Evolutionary conservation across 2,888 invertebrate species (phyloP), one percentile per base, ranked within the genome.

Genomic region (Deilephila porcellus): DNA sequence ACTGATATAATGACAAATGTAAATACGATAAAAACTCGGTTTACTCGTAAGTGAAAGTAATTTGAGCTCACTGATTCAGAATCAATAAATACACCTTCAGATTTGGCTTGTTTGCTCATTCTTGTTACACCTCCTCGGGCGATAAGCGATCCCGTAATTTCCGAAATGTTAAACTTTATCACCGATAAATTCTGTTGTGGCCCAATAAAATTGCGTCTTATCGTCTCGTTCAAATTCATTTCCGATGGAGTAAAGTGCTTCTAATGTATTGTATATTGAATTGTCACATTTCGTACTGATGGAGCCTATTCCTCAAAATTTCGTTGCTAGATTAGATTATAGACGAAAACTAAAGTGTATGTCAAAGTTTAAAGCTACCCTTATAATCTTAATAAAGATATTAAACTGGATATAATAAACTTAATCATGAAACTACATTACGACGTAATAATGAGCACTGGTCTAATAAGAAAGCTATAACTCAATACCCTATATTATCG

Each of bases 141-240:
- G 63, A 71, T 71, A 63, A 59, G 62, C 70, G 60, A 60, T 20
- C 7, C n/a, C 52, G 25, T 71, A 34, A 53, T 73, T 73, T 73
- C 73, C 63, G 56, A 73, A 73, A 62, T 71, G 71, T 71, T 73
- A 71, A 67, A 63, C 53, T 73, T 71, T 73, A 73, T 71, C 62
- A 37, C 71, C 71, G 34, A 62, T 63, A 73, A 71, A 73, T 52
- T 60, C 19, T 29, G 56, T 63, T 34, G 59, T 34, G 72, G 59
- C 19, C 29, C 29, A 71, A 63, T 63, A 73, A 71, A 73, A 71
- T 71, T 32, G 56, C n/a, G 60, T 62, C 29, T 73, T 60, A 73
- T 60, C 73, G 20, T 60, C 19, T 45, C 32, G 37, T 67, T 73
- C 56, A 25, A 73, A 73, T 73, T 60, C 64, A 64, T 56, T 64